These are phyloP conservation scores for Cassiopea andromeda DNA, from an alignment of 30 jellyfish, hydroid and myxozoan species.

Conservation along the genomic window DNA sequence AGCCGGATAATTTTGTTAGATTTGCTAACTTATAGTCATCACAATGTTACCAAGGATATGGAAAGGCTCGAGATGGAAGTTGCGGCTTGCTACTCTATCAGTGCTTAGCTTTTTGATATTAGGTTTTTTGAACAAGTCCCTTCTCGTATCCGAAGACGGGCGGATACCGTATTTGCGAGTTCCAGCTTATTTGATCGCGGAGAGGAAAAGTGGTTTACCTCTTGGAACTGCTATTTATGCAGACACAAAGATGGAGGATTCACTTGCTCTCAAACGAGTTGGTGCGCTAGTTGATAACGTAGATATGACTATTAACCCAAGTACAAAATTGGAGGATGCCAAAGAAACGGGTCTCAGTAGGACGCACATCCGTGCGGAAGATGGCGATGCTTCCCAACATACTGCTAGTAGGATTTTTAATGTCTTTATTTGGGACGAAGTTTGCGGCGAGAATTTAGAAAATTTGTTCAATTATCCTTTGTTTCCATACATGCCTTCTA, in stretches of 20 bases:
- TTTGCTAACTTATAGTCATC: not conserved
- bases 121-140: constrained; percentile 33
- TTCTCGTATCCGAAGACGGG: constrained; percentile 19
- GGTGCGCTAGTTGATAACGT: not conserved
- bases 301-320: not conserved
- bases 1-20: not conserved
- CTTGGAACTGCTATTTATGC: constrained; percentile 41
- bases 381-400: constrained; percentile 23
- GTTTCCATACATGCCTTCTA: constrained; percentile 83
- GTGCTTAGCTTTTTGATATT: constrained; percentile 15
- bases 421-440: constrained; percentile 84
- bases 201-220: constrained; percentile 23
- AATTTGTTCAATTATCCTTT: constrained; percentile 74
- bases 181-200: constrained; percentile 53
- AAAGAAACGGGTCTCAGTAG: not conserved
- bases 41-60: constrained; percentile 26
- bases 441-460: constrained; percentile 71
- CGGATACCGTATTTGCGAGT: constrained; percentile 34
- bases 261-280: not conserved
- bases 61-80: constrained; percentile 56
- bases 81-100: not conserved
- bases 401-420: constrained; percentile 33
- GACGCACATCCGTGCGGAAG: constrained; percentile 1
- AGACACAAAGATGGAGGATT: constrained; percentile 29
- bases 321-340: not conserved